phyloP scores from a whole-genome alignment of 2,797 vertebrate species.

The Lithobates sylvaticus region DNA sequence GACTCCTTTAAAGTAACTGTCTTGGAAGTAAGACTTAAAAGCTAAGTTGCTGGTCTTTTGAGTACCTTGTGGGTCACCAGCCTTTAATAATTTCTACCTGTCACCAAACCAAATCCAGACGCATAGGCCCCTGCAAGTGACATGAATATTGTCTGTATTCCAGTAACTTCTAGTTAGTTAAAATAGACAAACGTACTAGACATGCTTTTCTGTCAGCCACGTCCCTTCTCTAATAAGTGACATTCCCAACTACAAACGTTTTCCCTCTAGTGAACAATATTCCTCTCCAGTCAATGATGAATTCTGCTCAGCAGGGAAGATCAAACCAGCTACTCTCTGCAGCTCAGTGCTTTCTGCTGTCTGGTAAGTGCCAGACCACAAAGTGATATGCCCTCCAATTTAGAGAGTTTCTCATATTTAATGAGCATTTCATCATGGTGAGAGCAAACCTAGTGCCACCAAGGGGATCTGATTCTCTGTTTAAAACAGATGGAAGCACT shows the following conservation, averaged over 20 bases:
- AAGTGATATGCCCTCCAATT: neutral
- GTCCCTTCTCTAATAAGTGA: neutral
- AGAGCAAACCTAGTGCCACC: neutral
- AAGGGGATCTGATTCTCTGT: neutral
- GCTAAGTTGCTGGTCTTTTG: neutral
- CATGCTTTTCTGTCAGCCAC: constrained; percentile 6
- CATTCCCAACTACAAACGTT: neutral
- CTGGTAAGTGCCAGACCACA: neutral
- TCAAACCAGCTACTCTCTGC: neutral
- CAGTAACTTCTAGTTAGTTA: constrained; percentile 8
- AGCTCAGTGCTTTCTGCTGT: neutral
- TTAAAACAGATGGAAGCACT: neutral
- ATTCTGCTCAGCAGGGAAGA: neutral
- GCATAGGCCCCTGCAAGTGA: neutral
- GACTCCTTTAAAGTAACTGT: neutral
- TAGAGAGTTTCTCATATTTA: constrained; percentile 1
- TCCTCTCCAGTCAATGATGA: neutral
- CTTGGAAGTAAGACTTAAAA: neutral
- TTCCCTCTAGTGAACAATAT: constrained; percentile 16
- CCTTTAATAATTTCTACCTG: neutral
- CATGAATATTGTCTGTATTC: neutral
- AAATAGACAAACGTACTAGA: constrained; percentile 7
- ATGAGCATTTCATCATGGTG: neutral
- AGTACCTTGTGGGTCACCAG: constrained; percentile 1
- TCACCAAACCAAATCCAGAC: neutral